Conservation (phyloP, 2,797 vertebrate genomes). For the Danio jaintianensis region DNA sequence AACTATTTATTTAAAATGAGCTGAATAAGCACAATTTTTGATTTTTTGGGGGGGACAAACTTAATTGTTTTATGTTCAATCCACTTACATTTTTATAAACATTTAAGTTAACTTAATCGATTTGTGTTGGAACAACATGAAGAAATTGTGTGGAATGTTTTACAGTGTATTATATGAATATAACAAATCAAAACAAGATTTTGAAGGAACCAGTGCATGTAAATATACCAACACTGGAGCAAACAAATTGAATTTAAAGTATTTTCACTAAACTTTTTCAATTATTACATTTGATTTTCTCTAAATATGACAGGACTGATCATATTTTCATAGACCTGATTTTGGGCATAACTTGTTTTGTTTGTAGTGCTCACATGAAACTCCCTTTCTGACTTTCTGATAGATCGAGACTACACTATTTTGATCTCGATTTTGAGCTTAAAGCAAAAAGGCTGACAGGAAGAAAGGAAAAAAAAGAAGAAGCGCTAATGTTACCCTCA, state of each 20-base stretch:
- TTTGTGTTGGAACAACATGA: too few species aligned
- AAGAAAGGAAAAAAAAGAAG: not conserved
- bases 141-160: too few species aligned
- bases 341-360: not conserved
- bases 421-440: not conserved
- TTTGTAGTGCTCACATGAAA: not conserved
- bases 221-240: not conserved
- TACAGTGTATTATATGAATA: too few species aligned
- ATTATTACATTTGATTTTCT: not conserved
- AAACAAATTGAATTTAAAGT: not conserved
- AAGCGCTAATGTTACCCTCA: conserved; percentile 1
- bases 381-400: not conserved
- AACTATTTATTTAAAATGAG: too few species aligned
- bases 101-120: too few species aligned
- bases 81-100: too few species aligned
- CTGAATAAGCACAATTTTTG: too few species aligned
- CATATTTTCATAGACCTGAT: not conserved
- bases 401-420: not conserved
- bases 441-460: not conserved
- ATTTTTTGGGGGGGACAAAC: too few species aligned
- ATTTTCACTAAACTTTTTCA: not conserved
- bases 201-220: not conserved
- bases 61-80: too few species aligned
- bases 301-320: not conserved
- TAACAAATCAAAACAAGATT: too few species aligned